A percentile compares a stretch with the other conserved stretches of the same genome.
These are phyloP conservation scores for Vombatus ursinus DNA, from an alignment of 2,113 vertebrate genomes.

Conservation along the genomic window DNA sequence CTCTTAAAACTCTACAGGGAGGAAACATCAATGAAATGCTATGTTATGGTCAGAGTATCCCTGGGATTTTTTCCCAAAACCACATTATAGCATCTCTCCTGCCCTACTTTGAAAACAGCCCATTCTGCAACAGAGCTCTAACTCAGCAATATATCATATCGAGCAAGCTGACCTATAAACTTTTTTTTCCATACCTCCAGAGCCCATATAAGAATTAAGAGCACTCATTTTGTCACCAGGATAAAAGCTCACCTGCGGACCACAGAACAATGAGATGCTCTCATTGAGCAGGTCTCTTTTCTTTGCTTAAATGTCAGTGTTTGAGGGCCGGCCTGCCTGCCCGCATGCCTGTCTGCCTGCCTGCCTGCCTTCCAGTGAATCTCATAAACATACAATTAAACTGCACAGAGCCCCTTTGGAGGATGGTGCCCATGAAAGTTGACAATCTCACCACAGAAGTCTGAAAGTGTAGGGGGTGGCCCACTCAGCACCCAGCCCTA, in stretches of 20 bases:
- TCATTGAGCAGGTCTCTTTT: constrained; percentile 46
- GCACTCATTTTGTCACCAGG: constrained; percentile 41
- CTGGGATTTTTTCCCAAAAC: constrained; percentile 33
- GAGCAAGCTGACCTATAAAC: constrained; percentile 40
- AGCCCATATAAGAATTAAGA: constrained; percentile 37
- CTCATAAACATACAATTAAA: constrained; percentile 65
- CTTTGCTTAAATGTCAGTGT: constrained; percentile 65
- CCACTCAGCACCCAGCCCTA: not conserved
- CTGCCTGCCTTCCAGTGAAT: constrained; percentile 49
- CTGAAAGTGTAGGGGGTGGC: constrained; percentile 45
- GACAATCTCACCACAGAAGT: constrained; percentile 38
- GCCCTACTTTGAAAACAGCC: constrained; percentile 27
- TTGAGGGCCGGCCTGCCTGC: constrained; percentile 55
- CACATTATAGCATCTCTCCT: constrained; percentile 14
- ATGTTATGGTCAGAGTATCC: constrained; percentile 40
- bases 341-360: constrained; percentile 56
- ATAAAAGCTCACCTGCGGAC: constrained; percentile 51
- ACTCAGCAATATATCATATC: not conserved
- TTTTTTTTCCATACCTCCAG: constrained; percentile 27
- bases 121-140: constrained; percentile 11
- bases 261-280: constrained; percentile 54
- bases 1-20: constrained; percentile 47
- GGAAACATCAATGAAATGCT: constrained; percentile 49
- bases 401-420: constrained; percentile 11
- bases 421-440: constrained; percentile 21